Percentiles rank a stretch among this genome's conserved stretches.
Evolutionary conservation across 64 coral and sea anemone genomes (phyloP).

Genomic region (Astreopora myriophthalma): DNA sequence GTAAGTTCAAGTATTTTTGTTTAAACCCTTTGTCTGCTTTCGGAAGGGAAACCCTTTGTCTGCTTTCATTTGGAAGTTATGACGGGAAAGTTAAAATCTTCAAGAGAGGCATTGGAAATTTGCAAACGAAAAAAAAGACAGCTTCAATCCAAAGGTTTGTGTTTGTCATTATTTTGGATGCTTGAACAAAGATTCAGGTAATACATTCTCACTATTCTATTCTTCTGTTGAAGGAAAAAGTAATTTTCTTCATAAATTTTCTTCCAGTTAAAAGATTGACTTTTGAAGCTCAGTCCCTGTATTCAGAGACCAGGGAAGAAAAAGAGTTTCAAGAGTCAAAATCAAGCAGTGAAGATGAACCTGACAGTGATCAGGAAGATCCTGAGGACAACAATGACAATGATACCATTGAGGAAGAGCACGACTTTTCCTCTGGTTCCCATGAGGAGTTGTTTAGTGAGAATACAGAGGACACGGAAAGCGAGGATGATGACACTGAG

Average conservation of each 20-base stretch:
- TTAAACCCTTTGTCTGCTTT: too few relatives aligned
- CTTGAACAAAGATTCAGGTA: not conserved
- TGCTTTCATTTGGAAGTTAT: too few relatives aligned
- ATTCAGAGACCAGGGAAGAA: not conserved
- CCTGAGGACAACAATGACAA: not conserved
- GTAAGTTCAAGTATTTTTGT: too few relatives aligned
- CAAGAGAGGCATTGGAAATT: too few relatives aligned
- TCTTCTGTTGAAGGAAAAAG: not conserved
- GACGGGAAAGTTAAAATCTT: too few relatives aligned
- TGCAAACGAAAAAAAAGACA: too few relatives aligned
- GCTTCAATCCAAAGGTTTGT: too few relatives aligned
- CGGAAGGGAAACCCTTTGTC: too few relatives aligned
- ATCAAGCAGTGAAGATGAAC: not conserved
- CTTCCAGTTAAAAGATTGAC: not conserved
- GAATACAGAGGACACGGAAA: slow-evolving; percentile 15
- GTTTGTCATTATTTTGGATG: not conserved
- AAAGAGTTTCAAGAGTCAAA: not conserved
- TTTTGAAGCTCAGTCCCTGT: not conserved
- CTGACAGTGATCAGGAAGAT: slow-evolving; percentile 3
- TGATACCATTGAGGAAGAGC: slow-evolving; percentile 33
- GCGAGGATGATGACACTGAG: slow-evolving; percentile 47
- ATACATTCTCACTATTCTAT: not conserved
- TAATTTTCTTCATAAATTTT: not conserved
- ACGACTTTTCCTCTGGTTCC: not conserved
- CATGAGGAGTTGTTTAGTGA: not conserved